These are phyloP conservation scores for Oreocharis arfaki DNA, from an alignment of 2,113 vertebrate species.

Conservation along the genomic window DNA sequence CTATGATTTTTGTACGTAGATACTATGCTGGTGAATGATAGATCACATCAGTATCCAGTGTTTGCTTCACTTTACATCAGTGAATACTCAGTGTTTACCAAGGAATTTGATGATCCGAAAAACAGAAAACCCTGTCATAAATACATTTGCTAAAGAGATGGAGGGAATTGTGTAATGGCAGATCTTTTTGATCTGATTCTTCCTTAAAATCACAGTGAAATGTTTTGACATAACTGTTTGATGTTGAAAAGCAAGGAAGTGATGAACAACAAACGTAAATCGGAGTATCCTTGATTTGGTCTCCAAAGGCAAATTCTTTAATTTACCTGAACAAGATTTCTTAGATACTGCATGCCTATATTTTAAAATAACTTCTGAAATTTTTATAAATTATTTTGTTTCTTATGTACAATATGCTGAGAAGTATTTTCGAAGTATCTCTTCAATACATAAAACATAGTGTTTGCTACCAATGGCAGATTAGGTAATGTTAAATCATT, in stretches of 20 bases:
- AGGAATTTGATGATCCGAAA: neutral
- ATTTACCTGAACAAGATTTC: constrained; percentile 7
- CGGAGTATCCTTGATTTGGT: neutral
- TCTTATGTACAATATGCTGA: neutral
- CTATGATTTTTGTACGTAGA: neutral
- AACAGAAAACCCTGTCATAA: neutral
- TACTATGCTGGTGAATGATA: neutral
- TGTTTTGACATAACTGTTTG: constrained; percentile 22
- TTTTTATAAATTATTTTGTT: constrained; percentile 8
- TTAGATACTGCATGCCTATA: neutral
- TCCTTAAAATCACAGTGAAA: constrained; percentile 28
- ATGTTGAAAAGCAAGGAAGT: neutral
- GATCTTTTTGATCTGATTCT: constrained; percentile 13
- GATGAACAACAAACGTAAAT: constrained; percentile 9
- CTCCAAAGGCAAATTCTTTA: constrained; percentile 2
- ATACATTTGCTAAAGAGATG: neutral
- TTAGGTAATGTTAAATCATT: neutral
- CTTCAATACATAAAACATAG: neutral
- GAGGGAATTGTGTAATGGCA: neutral
- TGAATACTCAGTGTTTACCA: neutral
- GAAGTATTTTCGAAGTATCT: neutral
- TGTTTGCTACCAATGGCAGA: neutral
- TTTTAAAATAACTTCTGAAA: neutral
- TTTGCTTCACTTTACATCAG: neutral
- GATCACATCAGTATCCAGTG: neutral